Evolutionary conservation across 1,140 invertebrate species (phyloP), one percentile per base, ranked within the genome.

Genomic region (Drosophila littoralis): DNA sequence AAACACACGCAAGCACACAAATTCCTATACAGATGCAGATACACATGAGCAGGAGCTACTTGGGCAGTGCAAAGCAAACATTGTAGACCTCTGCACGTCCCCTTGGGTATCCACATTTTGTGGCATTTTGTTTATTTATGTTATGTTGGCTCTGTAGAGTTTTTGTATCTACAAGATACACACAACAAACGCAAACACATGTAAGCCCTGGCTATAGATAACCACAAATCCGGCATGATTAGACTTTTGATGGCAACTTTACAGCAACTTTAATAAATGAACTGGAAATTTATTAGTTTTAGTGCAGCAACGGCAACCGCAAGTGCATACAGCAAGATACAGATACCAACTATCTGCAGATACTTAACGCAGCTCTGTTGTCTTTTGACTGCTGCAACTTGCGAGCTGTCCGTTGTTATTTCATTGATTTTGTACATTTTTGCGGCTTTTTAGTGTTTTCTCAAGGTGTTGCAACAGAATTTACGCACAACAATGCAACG

Each of bases 251-350:
- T 79, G 65, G 72, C 72, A 78, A 77, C 57, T 64, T 70, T 58
- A 69, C 67, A 76, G 69, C 52, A 77, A 78, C 76, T 79, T 79
- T 79, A 79, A 79, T 72, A 79, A 79, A 79, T 79, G 76, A 79
- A 79, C 73, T 79, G 51, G 40, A 79, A 67, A 79, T 79, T 71
- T 79, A 76, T 75, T 79, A 71, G 67, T 71, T 61, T 75, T 58
- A 61, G 48, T 60, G 57, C 67, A 15, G 35, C 52, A 54, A 22
- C 35, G 43, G 65, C 48, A 67, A 64, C 75, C 75, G 60, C 75
- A 78, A 70, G 50, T 78, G 72, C 72, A 70, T 64, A 54, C 58
- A 63, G 72, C 69, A 61, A 36, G 45, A 45, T 54, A 36, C 22
- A 65, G 45, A 52, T 60, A 59, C 43, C n/a, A 10, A 38, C n/a